Evolutionary conservation across 30 jellyfish, hydroid and myxozoan species (phyloP), one percentile per base, ranked within the genome.

Genomic region (Rhopilema esculentum): DNA sequence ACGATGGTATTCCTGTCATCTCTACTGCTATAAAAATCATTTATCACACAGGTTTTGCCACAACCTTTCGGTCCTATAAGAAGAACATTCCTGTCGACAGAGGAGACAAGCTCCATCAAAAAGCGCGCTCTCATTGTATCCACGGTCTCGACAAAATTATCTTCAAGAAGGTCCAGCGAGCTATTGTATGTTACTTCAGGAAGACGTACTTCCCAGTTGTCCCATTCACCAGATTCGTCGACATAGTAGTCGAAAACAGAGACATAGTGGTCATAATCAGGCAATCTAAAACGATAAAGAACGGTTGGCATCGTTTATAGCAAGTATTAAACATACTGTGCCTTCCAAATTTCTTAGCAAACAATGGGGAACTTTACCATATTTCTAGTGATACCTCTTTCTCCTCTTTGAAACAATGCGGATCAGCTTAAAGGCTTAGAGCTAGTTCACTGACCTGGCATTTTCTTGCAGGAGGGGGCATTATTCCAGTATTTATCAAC

Each of bases 141-240:
- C 9, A 78, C 89, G 0, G 98, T 92, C 71, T 92, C 98, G 19
- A 92, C 96, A 62, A 85, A 92, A 7, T 76, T 53, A 20, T 86
- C 94, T 22, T 93, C 98, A 51, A 92, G 88, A 2, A 80, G 80
- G 51, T 92, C 94, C 32, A 80, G 50, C 12, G 93, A 85, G 52
- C 87, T 96, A 28, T 72, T 81, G 84, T 88, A 88, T 6, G 92
- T 31, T 16, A 88, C 51, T 66, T 79, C 96, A 24, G 89, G 96
- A 26, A 88, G 88, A 65, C 96, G 82, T 48, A 96, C 89, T n/a
- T 86, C 96, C 98, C 98, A 92, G 19, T 83, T 50, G 77, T 92
- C 98, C 98, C 98, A 92, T 79, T 92, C 98, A 1, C 98, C 98
- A 19, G 98, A 86, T 66, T 92, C 98, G 31, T 92, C 98, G 16